Percentiles rank a stretch among this genome's conserved stretches.
phyloP scores from a whole-genome alignment of 2,888 invertebrate species.

The Pristionchus fissidentatus region DNA sequence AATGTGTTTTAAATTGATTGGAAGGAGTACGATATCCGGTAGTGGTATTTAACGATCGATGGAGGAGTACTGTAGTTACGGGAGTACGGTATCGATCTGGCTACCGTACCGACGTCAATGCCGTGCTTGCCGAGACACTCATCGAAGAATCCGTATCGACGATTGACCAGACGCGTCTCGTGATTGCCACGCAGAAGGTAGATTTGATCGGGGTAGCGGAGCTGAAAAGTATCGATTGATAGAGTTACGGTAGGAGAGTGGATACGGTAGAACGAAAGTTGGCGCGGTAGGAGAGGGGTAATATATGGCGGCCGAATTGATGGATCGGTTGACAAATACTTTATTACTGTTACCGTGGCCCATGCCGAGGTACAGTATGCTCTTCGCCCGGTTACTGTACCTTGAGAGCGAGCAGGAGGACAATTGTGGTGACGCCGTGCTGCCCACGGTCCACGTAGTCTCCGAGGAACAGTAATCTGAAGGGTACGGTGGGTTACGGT shows the following conservation, averaged over 20 bases:
- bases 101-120: conserved; percentile 47
- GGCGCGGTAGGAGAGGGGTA: not conserved
- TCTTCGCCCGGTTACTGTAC: too few relatives aligned
- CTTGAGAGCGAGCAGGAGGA: conserved; percentile 89
- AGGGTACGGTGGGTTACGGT: not conserved
- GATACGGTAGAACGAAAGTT: not conserved
- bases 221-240: conserved; percentile 46
- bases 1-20: not conserved
- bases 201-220: conserved; percentile 56
- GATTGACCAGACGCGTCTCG: conserved; percentile 59
- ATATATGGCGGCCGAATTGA: not conserved
- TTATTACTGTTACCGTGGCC: not conserved
- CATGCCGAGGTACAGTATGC: conserved; percentile 79
- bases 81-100: not conserved
- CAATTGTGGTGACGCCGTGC: conserved; percentile 82
- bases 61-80: not conserved
- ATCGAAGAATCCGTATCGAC: conserved; percentile 60
- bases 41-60: too few relatives aligned
- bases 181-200: conserved; percentile 61
- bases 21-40: not conserved
- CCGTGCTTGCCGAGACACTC: conserved; percentile 54
- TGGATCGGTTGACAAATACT: not conserved
- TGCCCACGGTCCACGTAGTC: conserved; percentile 98
- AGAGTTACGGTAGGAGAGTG: too few relatives aligned
- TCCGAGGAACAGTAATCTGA: conserved; percentile 86